Evolutionary conservation across 2,888 invertebrate genomes (phyloP).

Genomic region (Phlogophora meticulosa): DNA sequence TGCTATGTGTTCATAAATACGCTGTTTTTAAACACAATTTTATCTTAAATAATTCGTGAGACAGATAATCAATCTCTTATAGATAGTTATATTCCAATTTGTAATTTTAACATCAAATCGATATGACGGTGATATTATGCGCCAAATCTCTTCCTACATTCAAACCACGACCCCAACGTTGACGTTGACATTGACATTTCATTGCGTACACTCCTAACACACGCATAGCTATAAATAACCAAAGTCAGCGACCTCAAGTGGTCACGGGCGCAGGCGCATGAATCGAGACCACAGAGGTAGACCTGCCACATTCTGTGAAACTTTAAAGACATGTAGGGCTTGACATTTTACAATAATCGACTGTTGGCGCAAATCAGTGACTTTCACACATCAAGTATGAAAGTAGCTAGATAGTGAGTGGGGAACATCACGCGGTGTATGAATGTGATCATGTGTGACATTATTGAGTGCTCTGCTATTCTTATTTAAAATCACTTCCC

Average conservation of each 20-base stretch:
- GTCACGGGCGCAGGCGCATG: slow-evolving; percentile 36
- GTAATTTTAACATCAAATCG: background rate
- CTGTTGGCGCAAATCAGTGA: slow-evolving; percentile 36
- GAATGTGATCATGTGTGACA: slow-evolving; percentile 17
- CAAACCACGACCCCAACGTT: slow-evolving; percentile 20
- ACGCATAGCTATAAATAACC: slow-evolving; percentile 1
- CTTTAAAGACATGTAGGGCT: slow-evolving; percentile 56
- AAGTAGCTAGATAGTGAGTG: slow-evolving; percentile 28
- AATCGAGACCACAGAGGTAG: slow-evolving; percentile 37
- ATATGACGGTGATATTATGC: background rate
- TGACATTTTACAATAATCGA: slow-evolving; percentile 50
- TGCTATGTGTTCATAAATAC: background rate
- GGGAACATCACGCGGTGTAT: slow-evolving; percentile 16
- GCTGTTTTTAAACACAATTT: background rate
- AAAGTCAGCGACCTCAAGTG: slow-evolving; percentile 48
- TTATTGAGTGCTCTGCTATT: background rate
- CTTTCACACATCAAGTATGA: slow-evolving; percentile 52
- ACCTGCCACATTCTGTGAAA: slow-evolving; percentile 34
- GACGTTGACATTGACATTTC: slow-evolving; percentile 16
- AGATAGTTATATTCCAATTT: background rate
- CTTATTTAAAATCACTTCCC: background rate
- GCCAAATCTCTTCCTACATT: background rate
- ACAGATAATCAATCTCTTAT: background rate
- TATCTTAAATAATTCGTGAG: no score
- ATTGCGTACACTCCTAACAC: slow-evolving; percentile 1